Conservation (phyloP, 2,113 vertebrate genomes). For the Scomber scombrus region DNA sequence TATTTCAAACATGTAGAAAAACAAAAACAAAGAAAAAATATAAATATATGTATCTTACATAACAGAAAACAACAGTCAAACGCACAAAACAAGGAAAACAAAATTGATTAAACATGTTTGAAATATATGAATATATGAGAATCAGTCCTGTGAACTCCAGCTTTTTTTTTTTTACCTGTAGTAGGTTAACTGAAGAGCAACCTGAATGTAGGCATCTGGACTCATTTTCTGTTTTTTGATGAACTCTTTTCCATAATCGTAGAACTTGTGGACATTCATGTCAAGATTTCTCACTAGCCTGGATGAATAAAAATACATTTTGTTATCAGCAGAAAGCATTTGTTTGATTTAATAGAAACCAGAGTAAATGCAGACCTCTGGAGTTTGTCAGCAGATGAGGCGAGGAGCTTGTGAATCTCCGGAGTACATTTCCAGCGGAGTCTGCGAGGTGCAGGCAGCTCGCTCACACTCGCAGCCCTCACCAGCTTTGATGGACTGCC, state of each 20-base stretch:
- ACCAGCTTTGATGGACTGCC: conserved; percentile 90
- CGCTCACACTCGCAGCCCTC: conserved; percentile 92
- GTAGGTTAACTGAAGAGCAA: conserved; percentile 94
- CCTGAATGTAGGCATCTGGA: conserved; percentile 95
- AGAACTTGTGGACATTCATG: conserved; percentile 90
- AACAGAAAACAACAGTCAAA: no score
- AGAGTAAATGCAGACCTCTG: conserved; percentile 84
- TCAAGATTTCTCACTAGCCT: conserved; percentile 93
- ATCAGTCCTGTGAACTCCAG: background rate
- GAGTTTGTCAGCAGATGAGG: conserved; percentile 90
- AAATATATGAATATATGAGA: no score
- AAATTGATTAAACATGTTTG: no score
- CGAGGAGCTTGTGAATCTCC: conserved; percentile 89
- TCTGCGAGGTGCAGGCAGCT: conserved; percentile 92
- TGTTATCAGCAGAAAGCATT: background rate
- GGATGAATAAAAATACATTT: conserved; percentile 16
- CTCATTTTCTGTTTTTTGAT: conserved; percentile 96
- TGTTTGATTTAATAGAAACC: background rate
- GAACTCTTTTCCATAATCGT: conserved; percentile 92
- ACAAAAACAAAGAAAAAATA: no score
- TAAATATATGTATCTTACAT: no score
- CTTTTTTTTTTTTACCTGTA: conserved; percentile 88
- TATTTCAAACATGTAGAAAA: no score
- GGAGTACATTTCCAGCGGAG: conserved; percentile 95
- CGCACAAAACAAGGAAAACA: no score